phyloP scores from a whole-genome alignment of 2,888 invertebrate genomes.

The Argyra leucocephala region DNA sequence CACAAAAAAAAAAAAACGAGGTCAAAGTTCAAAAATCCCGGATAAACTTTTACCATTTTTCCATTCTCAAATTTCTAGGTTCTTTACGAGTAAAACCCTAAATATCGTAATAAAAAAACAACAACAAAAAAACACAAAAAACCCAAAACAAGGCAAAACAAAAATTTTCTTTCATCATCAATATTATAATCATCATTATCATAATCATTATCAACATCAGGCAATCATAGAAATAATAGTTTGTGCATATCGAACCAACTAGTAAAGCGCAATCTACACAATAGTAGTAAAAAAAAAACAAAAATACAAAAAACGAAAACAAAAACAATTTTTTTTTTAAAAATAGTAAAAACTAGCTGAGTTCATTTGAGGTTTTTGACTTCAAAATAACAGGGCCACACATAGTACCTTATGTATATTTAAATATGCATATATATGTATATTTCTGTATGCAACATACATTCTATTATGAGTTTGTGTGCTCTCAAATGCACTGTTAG shows the following conservation, averaged over 20 bases:
- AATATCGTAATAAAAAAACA: too few relatives aligned
- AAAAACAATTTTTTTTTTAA: not conserved
- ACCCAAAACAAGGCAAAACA: too few relatives aligned
- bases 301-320: not conserved
- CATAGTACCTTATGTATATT: not conserved
- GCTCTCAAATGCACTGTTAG: slow-evolving; percentile 1
- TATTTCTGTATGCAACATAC: not conserved
- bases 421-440: not conserved
- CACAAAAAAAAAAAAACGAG: not conserved
- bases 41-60: slow-evolving; percentile 10
- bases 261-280: not conserved
- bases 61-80: not conserved
- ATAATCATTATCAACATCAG: not conserved
- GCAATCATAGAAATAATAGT: not conserved
- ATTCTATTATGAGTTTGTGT: not conserved
- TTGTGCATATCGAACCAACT: not conserved
- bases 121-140: too few relatives aligned
- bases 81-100: not conserved
- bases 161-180: not conserved
- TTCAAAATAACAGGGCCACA: slow-evolving; percentile 4
- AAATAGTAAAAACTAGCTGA: slow-evolving; percentile 6
- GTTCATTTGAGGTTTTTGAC: slow-evolving; percentile 6
- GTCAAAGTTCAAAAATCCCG: slow-evolving; percentile 13
- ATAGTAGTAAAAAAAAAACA: not conserved
- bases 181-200: not conserved